phyloP scores from a whole-genome alignment of 2,797 vertebrate species.

The Spinus pinus region DNA sequence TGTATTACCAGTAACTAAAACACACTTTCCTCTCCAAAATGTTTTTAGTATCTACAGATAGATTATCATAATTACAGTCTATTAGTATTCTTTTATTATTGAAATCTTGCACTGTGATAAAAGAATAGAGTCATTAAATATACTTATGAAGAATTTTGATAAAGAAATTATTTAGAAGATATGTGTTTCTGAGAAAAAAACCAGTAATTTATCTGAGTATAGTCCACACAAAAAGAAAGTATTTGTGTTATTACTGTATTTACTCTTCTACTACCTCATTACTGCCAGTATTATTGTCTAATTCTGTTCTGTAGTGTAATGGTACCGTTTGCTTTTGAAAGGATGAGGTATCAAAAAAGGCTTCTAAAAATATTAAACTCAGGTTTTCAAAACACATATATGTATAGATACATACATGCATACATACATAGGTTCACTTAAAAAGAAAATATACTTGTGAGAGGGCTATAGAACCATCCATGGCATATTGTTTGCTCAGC shows the following conservation, averaged over 20 bases:
- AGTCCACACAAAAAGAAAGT: background rate
- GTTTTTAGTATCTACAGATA: slow-evolving; percentile 25
- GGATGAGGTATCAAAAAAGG: background rate
- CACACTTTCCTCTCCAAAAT: background rate
- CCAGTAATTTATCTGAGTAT: background rate
- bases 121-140: slow-evolving; percentile 40
- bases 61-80: slow-evolving; percentile 33
- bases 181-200: background rate
- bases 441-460: background rate
- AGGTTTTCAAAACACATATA: background rate
- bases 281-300: background rate
- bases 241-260: background rate
- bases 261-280: background rate
- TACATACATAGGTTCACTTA: background rate
- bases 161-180: slow-evolving; percentile 23
- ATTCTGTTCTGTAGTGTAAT: background rate
- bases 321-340: background rate
- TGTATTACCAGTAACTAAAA: background rate
- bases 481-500: background rate
- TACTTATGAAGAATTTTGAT: slow-evolving; percentile 50
- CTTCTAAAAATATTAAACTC: background rate
- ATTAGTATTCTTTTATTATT: slow-evolving; percentile 46
- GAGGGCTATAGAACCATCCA: background rate
- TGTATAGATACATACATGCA: accelerated
- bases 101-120: slow-evolving; percentile 22